These are phyloP conservation scores for Anolis carolinensis DNA, from an alignment of 2,113 vertebrate genomes.

Conservation along the genomic window DNA sequence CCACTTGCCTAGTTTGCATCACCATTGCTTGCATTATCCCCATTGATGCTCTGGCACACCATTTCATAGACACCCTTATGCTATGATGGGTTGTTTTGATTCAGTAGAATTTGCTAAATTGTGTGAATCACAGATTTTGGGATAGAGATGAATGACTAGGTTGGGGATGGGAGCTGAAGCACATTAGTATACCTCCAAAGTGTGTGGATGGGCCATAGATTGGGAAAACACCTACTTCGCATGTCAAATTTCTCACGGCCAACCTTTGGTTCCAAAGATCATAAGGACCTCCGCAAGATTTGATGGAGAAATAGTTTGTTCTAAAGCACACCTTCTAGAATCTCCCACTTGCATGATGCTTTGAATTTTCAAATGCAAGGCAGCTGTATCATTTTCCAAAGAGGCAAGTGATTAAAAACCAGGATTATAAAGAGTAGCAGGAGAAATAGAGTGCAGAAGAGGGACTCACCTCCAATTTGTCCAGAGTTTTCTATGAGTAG, in stretches of 20 bases:
- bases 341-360: background rate
- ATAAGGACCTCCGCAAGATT: too few relatives aligned
- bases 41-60: background rate
- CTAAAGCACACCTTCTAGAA: background rate
- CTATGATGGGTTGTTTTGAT: background rate
- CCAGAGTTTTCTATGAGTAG: background rate
- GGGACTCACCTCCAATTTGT: slow-evolving; percentile 12
- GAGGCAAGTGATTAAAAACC: too few relatives aligned
- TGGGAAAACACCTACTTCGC: background rate
- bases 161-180: background rate
- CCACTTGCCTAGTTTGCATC: too few relatives aligned
- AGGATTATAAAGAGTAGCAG: background rate
- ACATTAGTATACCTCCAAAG: background rate
- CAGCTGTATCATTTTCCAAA: background rate
- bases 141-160: background rate
- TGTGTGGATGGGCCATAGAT: background rate
- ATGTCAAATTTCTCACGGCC: background rate
- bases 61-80: background rate
- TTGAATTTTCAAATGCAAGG: too few relatives aligned
- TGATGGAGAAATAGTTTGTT: background rate
- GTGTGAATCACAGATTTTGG: background rate
- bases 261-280: background rate
- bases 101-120: too few relatives aligned
- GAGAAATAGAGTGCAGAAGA: background rate
- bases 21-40: too few relatives aligned